Conservation (phyloP, 2,888 invertebrate species). For the Drosophila niveifrons region DNA sequence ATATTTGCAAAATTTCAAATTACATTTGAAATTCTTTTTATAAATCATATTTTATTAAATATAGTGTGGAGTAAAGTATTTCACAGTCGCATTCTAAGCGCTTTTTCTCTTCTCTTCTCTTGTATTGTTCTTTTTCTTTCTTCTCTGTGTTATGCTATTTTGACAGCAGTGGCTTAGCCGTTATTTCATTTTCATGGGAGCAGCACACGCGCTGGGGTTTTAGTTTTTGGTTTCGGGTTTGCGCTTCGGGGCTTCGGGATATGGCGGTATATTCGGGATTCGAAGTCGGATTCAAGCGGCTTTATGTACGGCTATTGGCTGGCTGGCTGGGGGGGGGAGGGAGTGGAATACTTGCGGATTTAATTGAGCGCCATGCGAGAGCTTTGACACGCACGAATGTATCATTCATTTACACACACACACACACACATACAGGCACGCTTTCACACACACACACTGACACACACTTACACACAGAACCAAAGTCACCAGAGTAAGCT, state of each 20-base stretch:
- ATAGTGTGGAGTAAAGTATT: too few species aligned
- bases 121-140: slow-evolving; percentile 1
- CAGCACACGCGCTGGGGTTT: slow-evolving; percentile 56
- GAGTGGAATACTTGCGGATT: slow-evolving; percentile 63
- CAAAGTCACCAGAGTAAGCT: slow-evolving; percentile 1
- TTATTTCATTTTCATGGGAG: slow-evolving; percentile 58
- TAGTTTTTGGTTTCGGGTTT: slow-evolving; percentile 9
- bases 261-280: slow-evolving; percentile 25
- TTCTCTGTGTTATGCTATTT: slow-evolving; percentile 14
- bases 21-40: background rate
- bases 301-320: slow-evolving; percentile 13
- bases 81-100: background rate
- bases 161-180: slow-evolving; percentile 15
- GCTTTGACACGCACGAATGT: slow-evolving; percentile 58
- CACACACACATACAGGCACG: slow-evolving; percentile 2
- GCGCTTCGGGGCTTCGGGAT: slow-evolving; percentile 5
- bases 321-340: slow-evolving; percentile 40
- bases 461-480: background rate
- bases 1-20: too few species aligned
- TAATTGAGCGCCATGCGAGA: slow-evolving; percentile 68
- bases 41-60: background rate
- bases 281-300: slow-evolving; percentile 4
- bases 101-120: background rate
- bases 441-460: background rate
- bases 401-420: slow-evolving; percentile 29